Evolutionary conservation across 2,888 invertebrate genomes (phyloP).

Genomic region (Deilephila porcellus): DNA sequence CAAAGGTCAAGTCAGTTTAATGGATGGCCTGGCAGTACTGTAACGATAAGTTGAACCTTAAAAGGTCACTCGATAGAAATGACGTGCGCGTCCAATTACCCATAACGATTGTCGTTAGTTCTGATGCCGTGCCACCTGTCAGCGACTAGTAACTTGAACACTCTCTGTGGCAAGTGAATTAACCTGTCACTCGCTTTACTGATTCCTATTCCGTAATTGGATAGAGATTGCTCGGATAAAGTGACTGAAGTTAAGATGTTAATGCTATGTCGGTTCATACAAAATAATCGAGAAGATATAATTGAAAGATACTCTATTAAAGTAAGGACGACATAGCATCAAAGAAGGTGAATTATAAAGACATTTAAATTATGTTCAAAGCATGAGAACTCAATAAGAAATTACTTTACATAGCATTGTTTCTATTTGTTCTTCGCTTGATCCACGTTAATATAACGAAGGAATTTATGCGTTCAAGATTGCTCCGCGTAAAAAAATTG

Average conservation of each 20-base stretch:
- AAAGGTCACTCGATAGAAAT: constrained; percentile 48
- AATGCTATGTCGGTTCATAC: neutral
- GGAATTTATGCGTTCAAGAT: neutral
- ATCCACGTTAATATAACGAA: neutral
- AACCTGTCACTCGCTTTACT: neutral
- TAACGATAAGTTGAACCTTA: constrained; percentile 41
- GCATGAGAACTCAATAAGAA: too few relatives aligned
- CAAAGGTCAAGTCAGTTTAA: constrained; percentile 48
- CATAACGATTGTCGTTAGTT: constrained; percentile 44
- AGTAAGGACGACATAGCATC: neutral
- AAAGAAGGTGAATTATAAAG: too few relatives aligned
- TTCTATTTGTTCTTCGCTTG: too few relatives aligned
- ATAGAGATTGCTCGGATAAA: neutral
- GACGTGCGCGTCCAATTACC: constrained; percentile 55
- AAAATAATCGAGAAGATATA: neutral
- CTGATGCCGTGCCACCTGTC: constrained; percentile 27
- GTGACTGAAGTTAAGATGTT: neutral
- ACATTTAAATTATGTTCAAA: too few relatives aligned
- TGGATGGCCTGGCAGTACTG: constrained; percentile 41
- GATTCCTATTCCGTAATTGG: constrained; percentile 7
- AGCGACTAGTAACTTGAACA: constrained; percentile 22
- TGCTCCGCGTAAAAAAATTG: neutral
- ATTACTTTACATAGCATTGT: too few relatives aligned
- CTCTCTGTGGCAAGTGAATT: neutral
- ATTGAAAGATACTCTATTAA: neutral